Percentiles rank a stretch among this genome's conserved stretches.
phyloP scores from a whole-genome alignment of 1,140 invertebrate genomes.

The Andricus grossulariae region DNA sequence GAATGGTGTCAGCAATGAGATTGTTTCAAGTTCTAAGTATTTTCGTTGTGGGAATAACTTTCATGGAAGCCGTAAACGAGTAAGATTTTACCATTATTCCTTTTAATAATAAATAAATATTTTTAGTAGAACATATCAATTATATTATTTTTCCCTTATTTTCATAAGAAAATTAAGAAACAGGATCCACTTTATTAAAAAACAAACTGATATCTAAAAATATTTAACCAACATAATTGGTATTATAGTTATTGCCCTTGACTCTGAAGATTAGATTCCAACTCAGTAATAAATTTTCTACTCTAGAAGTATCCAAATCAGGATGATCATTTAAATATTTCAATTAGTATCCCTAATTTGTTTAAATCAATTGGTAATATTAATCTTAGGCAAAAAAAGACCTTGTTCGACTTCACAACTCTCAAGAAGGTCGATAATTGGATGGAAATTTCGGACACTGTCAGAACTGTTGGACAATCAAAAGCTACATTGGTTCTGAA shows the following conservation, averaged over 20 bases:
- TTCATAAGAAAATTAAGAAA: too few species aligned
- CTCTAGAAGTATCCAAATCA: too few species aligned
- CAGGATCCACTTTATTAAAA: too few species aligned
- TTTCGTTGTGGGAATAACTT: slow-evolving; percentile 37
- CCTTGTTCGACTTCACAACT: slow-evolving; percentile 73
- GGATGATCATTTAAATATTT: too few species aligned
- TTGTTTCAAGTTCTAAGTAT: slow-evolving; percentile 24
- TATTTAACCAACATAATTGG: too few species aligned
- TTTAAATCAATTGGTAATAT: too few species aligned
- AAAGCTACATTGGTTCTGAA: slow-evolving; percentile 79
- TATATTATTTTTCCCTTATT: too few species aligned
- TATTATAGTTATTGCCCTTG: too few species aligned
- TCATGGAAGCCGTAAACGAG: slow-evolving; percentile 37
- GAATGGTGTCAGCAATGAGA: slow-evolving; percentile 32
- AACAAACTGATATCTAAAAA: too few species aligned
- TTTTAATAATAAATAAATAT: neutral
- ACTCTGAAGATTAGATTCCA: too few species aligned
- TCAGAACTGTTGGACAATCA: slow-evolving; percentile 80
- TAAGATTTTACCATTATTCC: slow-evolving; percentile 2
- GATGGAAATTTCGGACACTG: slow-evolving; percentile 81
- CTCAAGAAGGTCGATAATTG: slow-evolving; percentile 71
- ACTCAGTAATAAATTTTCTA: too few species aligned
- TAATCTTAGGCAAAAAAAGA: slow-evolving; percentile 38
- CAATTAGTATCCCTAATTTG: too few species aligned
- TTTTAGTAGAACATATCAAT: neutral